Base-by-base conservation (phyloP, 2,888 invertebrate genomes). In the Ophioninae sp. region DNA sequence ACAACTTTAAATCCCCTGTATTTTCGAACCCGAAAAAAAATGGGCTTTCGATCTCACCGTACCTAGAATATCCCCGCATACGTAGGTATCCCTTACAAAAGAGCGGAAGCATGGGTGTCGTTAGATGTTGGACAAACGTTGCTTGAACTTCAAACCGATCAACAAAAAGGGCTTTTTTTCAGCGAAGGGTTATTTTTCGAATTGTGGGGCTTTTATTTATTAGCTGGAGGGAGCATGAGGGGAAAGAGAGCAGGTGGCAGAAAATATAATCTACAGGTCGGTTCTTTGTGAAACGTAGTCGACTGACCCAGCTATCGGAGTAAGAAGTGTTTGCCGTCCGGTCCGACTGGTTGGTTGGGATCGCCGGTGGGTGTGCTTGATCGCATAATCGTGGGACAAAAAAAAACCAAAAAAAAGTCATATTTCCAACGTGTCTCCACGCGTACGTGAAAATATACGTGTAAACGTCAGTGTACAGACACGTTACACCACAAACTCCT, bases 261-360 rank as follows among this genome's bases (percentile, higher is more conserved):
- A 23, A n/a, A 74, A 37, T 51, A 0, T 23, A 56, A 51, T 77
- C 59, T 23, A 61, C 51, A 13, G 30, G 44, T 75, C 63, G 81
- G 65, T 81, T 71, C 84, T 84, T 84, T 84, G 81, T 84, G 71
- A 84, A 51, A 56, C 20, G 79, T 72, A 79, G 72, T 65, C 72
- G 84, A 81, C 78, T 84, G 84, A 81, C 84, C 84, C 81, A 81
- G 72, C 84, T 79, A 81, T 84, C 72, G 68, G 72, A 72, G 81
- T 72, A 59, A 76, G 81, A 81, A 61, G 75, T 79, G 67, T 84
- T 84, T 81, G 75, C 81, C 79, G 75, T 76, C 81, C 79, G 79
- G 81, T 84, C 79, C 63, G 75, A 81, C 84, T 84, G 81, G 84
- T 84, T 84, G 79, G 73, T 20, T 39, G 13, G 77, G 74, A 81